A percentile compares a stretch with the other conserved stretches of the same genome.
These are phyloP conservation scores for Hyla sarda DNA, from an alignment of 2,113 vertebrate genomes.

Conservation along the genomic window DNA sequence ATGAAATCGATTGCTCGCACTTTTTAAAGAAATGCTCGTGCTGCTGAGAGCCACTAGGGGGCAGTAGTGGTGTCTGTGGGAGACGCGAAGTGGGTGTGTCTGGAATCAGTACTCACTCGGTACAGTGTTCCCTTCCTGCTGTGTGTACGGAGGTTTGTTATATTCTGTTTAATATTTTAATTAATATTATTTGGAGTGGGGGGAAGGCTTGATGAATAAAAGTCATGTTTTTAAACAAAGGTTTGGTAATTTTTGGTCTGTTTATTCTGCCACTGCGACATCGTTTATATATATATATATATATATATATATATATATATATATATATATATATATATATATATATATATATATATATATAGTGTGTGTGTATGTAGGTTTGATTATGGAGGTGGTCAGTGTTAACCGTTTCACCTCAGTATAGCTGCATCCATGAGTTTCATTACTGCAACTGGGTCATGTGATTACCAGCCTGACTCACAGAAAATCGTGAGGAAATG, in stretches of 20 bases:
- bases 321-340: too few species aligned
- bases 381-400: too few species aligned
- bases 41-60: constrained; percentile 44
- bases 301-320: too few species aligned
- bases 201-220: constrained; percentile 79
- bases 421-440: too few species aligned
- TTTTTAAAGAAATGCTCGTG: constrained; percentile 9
- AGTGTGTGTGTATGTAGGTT: too few species aligned
- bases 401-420: too few species aligned
- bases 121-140: constrained; percentile 77
- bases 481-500: too few species aligned
- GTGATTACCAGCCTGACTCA: too few species aligned
- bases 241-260: constrained; percentile 55
- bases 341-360: too few species aligned
- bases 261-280: not conserved
- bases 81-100: not conserved
- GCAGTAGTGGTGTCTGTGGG: not conserved
- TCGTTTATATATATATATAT: not conserved
- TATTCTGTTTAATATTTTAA: constrained; percentile 85
- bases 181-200: constrained; percentile 70
- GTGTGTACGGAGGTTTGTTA: constrained; percentile 76
- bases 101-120: constrained; percentile 28
- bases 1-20: not conserved
- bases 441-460: too few species aligned
- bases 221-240: constrained; percentile 78